Base-by-base conservation (phyloP, 2,113 vertebrate species). In the Cololabis saira region DNA sequence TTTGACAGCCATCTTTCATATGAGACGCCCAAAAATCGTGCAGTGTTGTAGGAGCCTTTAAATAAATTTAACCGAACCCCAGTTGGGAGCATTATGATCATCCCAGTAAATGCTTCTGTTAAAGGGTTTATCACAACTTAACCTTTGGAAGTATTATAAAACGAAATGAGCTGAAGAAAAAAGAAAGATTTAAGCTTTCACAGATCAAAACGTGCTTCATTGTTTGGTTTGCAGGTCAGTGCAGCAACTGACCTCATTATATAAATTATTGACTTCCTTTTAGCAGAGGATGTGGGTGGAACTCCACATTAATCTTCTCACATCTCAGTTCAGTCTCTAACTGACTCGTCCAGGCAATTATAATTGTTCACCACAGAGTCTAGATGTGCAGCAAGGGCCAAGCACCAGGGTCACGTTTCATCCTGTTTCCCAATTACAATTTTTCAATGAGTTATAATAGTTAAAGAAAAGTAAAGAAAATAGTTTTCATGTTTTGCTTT, bases 191-290 rank as follows among this genome's bases (percentile, higher is more conserved):
- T 12, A 50, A 14, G 40, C 21, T 59, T 61, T 41, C 19, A 37
- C 42, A 22, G 41, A 44, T 61, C 53, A 55, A 18, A 73, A 33
- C 22, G 21, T 40, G 4, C 40, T 59, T 54, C n/a, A 22, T 44
- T 44, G 43, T 64, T 44, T 21, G 12, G 6, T 65, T 70, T 59
- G 12, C 50, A 56, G 43, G 33, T 66, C 41, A 19, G 54, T 30
- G 12, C 67, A 59, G 19, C 54, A 19, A 21, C 45, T 30, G 58
- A 59, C 63, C 56, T 48, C 67, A 48, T 78, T 71, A 67, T 59
- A 59, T 19, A 63, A 55, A 74, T 22, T 51, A 50, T 43, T 61
- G 61, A 51, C 47, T 55, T 67, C 62, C 56, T 54, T 64, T 66
- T 40, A 61, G 54, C 62, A 3, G 12, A 8, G 54, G 33, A 42